Percentiles rank a stretch among this genome's conserved stretches.
These are phyloP conservation scores for Brenthis hecate DNA, from an alignment of 2,888 invertebrate genomes.

Conservation along the genomic window DNA sequence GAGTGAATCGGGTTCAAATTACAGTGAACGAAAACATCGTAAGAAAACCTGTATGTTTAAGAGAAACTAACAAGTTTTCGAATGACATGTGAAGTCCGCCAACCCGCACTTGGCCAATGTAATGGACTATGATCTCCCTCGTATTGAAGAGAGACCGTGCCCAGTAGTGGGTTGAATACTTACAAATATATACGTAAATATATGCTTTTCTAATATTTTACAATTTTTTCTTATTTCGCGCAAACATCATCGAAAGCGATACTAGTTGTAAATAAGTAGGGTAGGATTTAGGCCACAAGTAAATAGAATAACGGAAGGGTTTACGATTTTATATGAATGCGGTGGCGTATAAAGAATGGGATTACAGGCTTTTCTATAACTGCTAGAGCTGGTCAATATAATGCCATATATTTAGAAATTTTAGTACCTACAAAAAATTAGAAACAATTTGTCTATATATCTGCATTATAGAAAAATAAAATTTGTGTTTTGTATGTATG, in stretches of 20 bases:
- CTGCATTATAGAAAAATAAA: neutral
- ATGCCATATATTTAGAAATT: neutral
- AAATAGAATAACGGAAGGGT: constrained; percentile 21
- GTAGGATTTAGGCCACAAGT: constrained; percentile 13
- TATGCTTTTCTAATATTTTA: too few species aligned
- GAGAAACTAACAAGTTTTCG: too few species aligned
- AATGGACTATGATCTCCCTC: too few species aligned
- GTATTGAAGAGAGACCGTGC: too few species aligned
- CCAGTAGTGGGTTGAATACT: too few species aligned
- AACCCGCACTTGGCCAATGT: too few species aligned
- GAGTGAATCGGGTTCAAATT: too few species aligned
- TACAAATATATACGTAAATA: too few species aligned
- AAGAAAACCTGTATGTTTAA: too few species aligned
- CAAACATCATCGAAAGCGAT: neutral
- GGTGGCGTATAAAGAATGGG: constrained; percentile 5
- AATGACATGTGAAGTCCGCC: too few species aligned
- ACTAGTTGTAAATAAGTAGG: neutral
- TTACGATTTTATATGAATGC: constrained; percentile 16
- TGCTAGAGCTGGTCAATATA: neutral
- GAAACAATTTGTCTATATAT: neutral
- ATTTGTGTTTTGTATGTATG: too few species aligned
- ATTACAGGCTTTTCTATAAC: constrained; percentile 11
- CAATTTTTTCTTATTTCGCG: neutral
- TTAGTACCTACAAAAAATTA: neutral
- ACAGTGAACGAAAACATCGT: too few species aligned